Conservation (phyloP, 2,797 vertebrate genomes). For the Anabas testudineus region DNA sequence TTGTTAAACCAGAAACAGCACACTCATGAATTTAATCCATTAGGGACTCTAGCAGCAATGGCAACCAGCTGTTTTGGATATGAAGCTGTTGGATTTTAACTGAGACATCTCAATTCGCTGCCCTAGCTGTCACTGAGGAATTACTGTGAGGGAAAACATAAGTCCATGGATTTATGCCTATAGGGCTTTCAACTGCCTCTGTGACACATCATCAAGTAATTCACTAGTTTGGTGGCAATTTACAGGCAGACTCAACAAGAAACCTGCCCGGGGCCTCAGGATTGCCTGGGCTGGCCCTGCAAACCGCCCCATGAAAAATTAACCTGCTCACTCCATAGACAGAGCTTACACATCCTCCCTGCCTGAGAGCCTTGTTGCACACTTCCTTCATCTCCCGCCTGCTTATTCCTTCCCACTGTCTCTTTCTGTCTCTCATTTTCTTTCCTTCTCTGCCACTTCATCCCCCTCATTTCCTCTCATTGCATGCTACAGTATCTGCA, state of each 20-base stretch:
- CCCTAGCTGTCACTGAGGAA: conserved; percentile 67
- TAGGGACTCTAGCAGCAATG: conserved; percentile 27
- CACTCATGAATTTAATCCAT: conserved; percentile 36
- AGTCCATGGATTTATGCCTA: conserved; percentile 65
- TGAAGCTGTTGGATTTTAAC: conserved; percentile 42
- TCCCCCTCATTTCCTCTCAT: conserved; percentile 15
- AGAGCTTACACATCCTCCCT: conserved; percentile 51
- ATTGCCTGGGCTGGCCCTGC: conserved; percentile 40
- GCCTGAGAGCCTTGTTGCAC: conserved; percentile 31
- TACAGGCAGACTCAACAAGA: conserved; percentile 75
- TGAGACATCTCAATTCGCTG: conserved; percentile 71
- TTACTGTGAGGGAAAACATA: conserved; percentile 69
- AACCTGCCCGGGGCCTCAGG: conserved; percentile 65
- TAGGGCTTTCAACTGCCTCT: conserved; percentile 65
- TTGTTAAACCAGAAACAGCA: conserved; percentile 35
- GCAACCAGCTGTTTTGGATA: conserved; percentile 65
- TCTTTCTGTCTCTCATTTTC: conserved; percentile 16
- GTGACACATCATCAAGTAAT: conserved; percentile 79
- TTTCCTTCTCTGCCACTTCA: conserved; percentile 22
- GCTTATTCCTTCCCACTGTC: conserved; percentile 11
- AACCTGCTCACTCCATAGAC: conserved; percentile 67
- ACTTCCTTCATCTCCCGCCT: conserved; percentile 42
- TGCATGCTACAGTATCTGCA: conserved; percentile 21
- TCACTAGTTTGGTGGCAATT: conserved; percentile 81
- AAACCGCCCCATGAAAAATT: conserved; percentile 75